Evolutionary conservation across 1,140 invertebrate species (phyloP), one percentile per base, ranked within the genome.

Genomic region (Oscheius sp.): DNA sequence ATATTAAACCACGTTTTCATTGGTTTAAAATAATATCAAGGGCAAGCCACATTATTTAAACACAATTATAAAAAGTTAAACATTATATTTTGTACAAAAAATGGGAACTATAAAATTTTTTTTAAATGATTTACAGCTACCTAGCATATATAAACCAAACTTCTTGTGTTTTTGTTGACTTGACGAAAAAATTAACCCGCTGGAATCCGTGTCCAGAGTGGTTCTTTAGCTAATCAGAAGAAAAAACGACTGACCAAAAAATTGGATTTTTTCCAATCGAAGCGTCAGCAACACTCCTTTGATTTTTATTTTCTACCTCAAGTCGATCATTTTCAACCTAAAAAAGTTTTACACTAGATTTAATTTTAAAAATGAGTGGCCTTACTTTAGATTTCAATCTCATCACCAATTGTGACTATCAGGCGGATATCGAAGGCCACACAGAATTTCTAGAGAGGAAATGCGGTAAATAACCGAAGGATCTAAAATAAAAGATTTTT

Each of bases 241-340:
- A 97, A 96, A 86, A 97, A 92, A 55, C 93, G 98, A 34, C 92
- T 91, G 59, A 97, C 88, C 87, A n/a, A n/a, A n/a, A n/a, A n/a
- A n/a, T n/a, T 93, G 92, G 91, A 89, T 99, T 86, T 73, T 91
- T 90, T 0, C 95, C 96, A 80, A 99, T 95, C 20, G 91, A 91
- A 36, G 90, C 88, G n/a, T n/a, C n/a, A n/a, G n/a, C 23, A 95
- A 95, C 74, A 99, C 87, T 85, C 94, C 92, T 79, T 90, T 91
- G 78, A 99, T 99, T 88, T 98, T n/a, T n/a, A n/a, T 99, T 86
- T 99, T 99, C 86, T 99, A 97, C 77, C 97, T 89, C 79, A 99
- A 89, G 87, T 94, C 97, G 46, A 99, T 87, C 91, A 97, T 98
- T 23, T 93, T 97, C 68, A 99, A 87, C 64, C 52, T 72, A 7